Percentiles rank a stretch among this genome's conserved stretches.
Evolutionary conservation across 1,140 invertebrate genomes (phyloP).

Genomic region (Diplogasteroides magnus): DNA sequence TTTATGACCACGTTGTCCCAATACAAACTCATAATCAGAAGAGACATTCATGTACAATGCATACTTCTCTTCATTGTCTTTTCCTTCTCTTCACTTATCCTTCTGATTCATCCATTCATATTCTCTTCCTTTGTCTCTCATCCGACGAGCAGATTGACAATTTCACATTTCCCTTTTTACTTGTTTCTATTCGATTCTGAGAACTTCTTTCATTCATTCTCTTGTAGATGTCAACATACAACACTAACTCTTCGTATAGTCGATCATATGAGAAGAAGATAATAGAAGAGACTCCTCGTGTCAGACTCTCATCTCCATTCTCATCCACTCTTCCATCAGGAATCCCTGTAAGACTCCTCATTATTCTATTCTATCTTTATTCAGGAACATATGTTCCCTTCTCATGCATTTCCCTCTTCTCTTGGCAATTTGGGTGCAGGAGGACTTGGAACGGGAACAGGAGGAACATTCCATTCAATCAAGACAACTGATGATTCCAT

Average conservation of each 20-base stretch:
- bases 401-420: not conserved
- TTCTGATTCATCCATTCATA: no score
- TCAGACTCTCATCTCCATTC: slow-evolving; percentile 13
- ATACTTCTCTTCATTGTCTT: no score
- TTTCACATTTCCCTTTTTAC: not conserved
- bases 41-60: no score
- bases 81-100: no score
- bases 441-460: not conserved
- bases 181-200: not conserved
- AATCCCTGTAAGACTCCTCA: not conserved
- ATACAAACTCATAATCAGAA: no score
- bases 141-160: no score
- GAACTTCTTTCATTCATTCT: not conserved
- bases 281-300: slow-evolving; percentile 23
- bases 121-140: no score
- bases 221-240: slow-evolving; percentile 31
- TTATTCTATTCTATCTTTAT: not conserved
- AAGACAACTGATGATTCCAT: slow-evolving; percentile 25
- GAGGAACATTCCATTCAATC: slow-evolving; percentile 15
- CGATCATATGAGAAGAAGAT: slow-evolving; percentile 35
- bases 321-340: not conserved
- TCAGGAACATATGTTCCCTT: not conserved
- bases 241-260: slow-evolving; percentile 28
- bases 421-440: not conserved
- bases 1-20: no score